Percentiles rank a stretch among this genome's conserved stretches.
phyloP scores from a whole-genome alignment of 2,113 vertebrate genomes.

The Eulemur macaco region DNA sequence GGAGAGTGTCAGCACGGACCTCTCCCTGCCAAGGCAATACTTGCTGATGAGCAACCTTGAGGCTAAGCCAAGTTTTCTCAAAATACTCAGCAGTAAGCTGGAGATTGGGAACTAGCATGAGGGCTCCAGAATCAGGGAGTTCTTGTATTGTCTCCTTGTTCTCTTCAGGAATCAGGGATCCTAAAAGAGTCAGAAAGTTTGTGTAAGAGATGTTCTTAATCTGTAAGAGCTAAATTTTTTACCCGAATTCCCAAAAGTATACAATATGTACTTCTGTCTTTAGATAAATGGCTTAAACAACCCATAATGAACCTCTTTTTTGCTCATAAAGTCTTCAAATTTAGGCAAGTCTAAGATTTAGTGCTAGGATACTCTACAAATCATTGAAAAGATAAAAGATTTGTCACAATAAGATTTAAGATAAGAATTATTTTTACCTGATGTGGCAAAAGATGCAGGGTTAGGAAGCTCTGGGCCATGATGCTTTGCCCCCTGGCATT shows the following conservation, averaged over 20 bases:
- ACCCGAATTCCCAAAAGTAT: neutral
- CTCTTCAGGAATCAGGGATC: slow-evolving; percentile 77
- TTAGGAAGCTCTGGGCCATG: slow-evolving; percentile 26
- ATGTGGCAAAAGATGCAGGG: neutral
- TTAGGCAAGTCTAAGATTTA: neutral
- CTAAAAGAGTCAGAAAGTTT: slow-evolving; percentile 68
- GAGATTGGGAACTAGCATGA: slow-evolving; percentile 81
- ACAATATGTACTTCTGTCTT: neutral
- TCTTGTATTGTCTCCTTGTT: slow-evolving; percentile 69
- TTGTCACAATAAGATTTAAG: neutral
- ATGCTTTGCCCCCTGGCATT: slow-evolving; percentile 73
- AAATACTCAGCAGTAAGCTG: slow-evolving; percentile 86
- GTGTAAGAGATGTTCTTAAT: slow-evolving; percentile 38
- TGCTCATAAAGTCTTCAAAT: slow-evolving; percentile 10
- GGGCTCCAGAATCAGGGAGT: slow-evolving; percentile 65
- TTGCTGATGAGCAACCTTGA: slow-evolving; percentile 78
- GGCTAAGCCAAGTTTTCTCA: slow-evolving; percentile 87
- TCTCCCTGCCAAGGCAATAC: slow-evolving; percentile 80
- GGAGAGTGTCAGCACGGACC: slow-evolving; percentile 86
- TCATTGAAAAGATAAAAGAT: neutral
- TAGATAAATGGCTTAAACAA: neutral
- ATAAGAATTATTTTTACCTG: slow-evolving; percentile 66
- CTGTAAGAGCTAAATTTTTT: neutral
- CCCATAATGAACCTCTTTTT: neutral
- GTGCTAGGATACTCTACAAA: neutral